phyloP scores from a whole-genome alignment of 1,140 invertebrate species.

The Glomeris maerens region DNA sequence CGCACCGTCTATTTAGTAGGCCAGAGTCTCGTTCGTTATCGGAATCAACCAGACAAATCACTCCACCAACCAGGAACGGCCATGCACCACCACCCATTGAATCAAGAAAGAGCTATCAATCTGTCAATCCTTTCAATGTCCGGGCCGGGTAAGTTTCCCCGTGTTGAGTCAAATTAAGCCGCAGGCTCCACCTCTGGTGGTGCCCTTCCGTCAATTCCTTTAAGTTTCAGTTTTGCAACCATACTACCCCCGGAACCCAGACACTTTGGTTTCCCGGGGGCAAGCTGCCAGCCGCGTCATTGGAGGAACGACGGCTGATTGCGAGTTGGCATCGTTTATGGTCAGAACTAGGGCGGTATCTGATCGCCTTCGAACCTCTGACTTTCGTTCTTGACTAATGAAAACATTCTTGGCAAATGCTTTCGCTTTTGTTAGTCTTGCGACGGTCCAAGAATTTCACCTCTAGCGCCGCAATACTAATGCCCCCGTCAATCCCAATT shows the following conservation, averaged over 20 bases:
- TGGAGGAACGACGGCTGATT: slow-evolving; percentile 25
- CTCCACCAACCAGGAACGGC: slow-evolving; percentile 81
- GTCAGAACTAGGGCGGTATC: slow-evolving; percentile 40
- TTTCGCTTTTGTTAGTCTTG: slow-evolving; percentile 59
- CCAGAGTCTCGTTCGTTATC: slow-evolving; percentile 66
- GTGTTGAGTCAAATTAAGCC: slow-evolving; percentile 85
- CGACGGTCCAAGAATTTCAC: slow-evolving; percentile 53
- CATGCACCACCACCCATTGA: slow-evolving; percentile 73
- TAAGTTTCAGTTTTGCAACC: slow-evolving; percentile 82
- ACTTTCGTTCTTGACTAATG: slow-evolving; percentile 73
- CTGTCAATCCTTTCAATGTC: slow-evolving; percentile 77
- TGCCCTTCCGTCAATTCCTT: slow-evolving; percentile 50
- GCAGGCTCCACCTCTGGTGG: slow-evolving; percentile 80
- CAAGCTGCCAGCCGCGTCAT: slow-evolving; percentile 30
- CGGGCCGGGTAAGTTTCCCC: slow-evolving; percentile 70
- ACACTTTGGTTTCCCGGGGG: slow-evolving; percentile 54
- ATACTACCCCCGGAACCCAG: slow-evolving; percentile 72
- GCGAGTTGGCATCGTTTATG: slow-evolving; percentile 38
- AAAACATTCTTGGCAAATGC: slow-evolving; percentile 59
- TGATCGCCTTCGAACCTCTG: slow-evolving; percentile 41
- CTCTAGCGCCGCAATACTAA: slow-evolving; percentile 46
- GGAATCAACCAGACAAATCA: slow-evolving; percentile 79
- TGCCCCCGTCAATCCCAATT: slow-evolving; percentile 12
- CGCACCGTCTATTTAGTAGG: slow-evolving; percentile 51
- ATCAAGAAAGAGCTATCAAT: slow-evolving; percentile 86